Evolutionary conservation across 2,797 vertebrate genomes (phyloP), one percentile per base, ranked within the genome.

Genomic region (Crax fasciolata): DNA sequence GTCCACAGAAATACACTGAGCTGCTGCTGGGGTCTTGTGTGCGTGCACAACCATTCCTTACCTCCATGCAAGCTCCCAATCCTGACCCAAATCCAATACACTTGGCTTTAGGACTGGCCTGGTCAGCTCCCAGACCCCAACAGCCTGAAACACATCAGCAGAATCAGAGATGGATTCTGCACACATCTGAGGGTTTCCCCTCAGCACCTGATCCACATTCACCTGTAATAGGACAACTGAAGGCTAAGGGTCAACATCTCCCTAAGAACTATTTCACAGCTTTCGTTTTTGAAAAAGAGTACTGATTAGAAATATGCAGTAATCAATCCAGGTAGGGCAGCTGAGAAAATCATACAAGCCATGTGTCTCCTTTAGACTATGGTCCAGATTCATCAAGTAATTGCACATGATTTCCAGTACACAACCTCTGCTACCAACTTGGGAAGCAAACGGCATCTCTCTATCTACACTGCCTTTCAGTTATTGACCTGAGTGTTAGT

Each of bases 271-370:
- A 51, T 30, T 71, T 89, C 68, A 52, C 18, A 65, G 25, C 24
- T 63, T 80, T 61, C 32, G n/a, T 65, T 80, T 91, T 32, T 46
- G 61, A 87, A 54, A 12, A 58, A 28, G 24, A 71, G 1, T 41
- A 79, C 35, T 5, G 4, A 79, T 96, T 77, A 84, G 39, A 91
- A 94, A 82, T 12, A 71, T 8, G 13, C 10, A 32, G 10, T 6
- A 73, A 93, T 66, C 79, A 88, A 90, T 73, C 21, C 87, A 88
- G 41, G 32, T 51, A 61, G 39, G 16, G 44, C 76, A 79, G 57
- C 66, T 59, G n/a, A 66, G 41, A 32, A 79, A 71, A 58, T 28
- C 21, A 67, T 1, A 1, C 14, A 71, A 89, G 54, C 39, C 61
- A 32, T 19, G 67, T 0, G 2, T 70, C 62, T 76, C 70, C 66